Conservation (phyloP, 1,140 invertebrate genomes). For the Drosophila parvula region DNA sequence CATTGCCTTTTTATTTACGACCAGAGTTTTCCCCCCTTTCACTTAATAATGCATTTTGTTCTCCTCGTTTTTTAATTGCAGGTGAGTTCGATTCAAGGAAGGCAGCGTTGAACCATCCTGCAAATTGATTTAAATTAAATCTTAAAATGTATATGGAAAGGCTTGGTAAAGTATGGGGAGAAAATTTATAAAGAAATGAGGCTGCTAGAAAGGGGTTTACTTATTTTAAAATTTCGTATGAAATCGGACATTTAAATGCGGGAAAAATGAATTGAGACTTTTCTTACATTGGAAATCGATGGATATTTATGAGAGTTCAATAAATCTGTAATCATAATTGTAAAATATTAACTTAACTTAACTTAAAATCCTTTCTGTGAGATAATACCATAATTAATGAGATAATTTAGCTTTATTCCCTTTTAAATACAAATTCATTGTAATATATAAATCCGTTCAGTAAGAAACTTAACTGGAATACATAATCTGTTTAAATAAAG, state of each 20-base stretch:
- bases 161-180: slow-evolving; percentile 31
- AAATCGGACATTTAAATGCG: neutral
- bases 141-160: neutral
- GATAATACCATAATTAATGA: too few species aligned
- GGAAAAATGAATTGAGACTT: too few species aligned
- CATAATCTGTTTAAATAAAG: neutral
- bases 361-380: neutral
- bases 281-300: neutral
- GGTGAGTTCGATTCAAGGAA: slow-evolving; percentile 56
- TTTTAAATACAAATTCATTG: too few species aligned
- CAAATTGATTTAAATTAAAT: neutral
- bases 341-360: neutral
- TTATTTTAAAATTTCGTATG: neutral
- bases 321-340: too few species aligned
- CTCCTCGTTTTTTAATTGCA: slow-evolving; percentile 54
- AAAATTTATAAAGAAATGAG: neutral
- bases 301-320: neutral
- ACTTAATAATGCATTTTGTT: slow-evolving; percentile 56
- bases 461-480: too few species aligned
- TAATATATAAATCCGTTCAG: neutral
- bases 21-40: slow-evolving; percentile 34
- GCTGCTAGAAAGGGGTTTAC: neutral
- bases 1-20: slow-evolving; percentile 26
- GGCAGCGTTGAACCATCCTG: slow-evolving; percentile 2
- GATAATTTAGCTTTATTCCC: neutral